Percentiles rank a stretch among this genome's conserved stretches.
Conservation (phyloP, 2,113 vertebrate genomes). For the Dinomys branickii region DNA sequence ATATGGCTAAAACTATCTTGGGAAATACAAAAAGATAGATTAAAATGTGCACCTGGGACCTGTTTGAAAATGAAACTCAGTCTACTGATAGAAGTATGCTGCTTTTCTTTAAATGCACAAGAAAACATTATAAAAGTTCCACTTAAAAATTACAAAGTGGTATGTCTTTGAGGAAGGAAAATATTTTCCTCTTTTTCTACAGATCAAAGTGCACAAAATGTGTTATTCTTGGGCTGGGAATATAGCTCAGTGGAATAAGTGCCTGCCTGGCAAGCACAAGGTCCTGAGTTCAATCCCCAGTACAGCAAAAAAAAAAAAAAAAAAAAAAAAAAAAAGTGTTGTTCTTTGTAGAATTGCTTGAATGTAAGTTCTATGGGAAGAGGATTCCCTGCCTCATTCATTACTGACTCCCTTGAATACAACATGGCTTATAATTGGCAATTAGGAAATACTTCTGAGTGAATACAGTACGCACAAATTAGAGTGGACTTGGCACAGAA, state of each 20-base stretch:
- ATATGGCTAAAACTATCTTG: slow-evolving; percentile 53
- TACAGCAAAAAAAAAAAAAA: too few species aligned
- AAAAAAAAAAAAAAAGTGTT: slow-evolving; percentile 47
- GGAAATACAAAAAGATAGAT: slow-evolving; percentile 63
- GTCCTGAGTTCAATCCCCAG: too few species aligned
- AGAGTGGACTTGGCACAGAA: neutral
- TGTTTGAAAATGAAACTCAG: slow-evolving; percentile 64
- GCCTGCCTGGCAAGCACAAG: too few species aligned
- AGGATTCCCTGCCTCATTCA: slow-evolving; percentile 35
- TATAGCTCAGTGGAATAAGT: too few species aligned
- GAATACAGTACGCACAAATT: neutral
- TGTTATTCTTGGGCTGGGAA: slow-evolving; percentile 48
- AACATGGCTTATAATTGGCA: slow-evolving; percentile 26
- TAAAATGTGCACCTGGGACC: slow-evolving; percentile 58
- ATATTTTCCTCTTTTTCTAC: slow-evolving; percentile 1
- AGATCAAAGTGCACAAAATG: slow-evolving; percentile 26
- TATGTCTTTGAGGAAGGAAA: neutral
- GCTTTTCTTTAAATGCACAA: slow-evolving; percentile 5
- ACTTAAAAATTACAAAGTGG: slow-evolving; percentile 44
- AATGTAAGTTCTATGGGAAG: slow-evolving; percentile 2
- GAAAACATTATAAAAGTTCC: slow-evolving; percentile 48
- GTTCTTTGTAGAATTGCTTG: slow-evolving; percentile 52
- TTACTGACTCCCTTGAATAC: slow-evolving; percentile 22
- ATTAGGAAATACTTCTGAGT: slow-evolving; percentile 53
- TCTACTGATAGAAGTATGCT: slow-evolving; percentile 14